Conservation (phyloP, 2,888 invertebrate species). For the Globia sparganii region DNA sequence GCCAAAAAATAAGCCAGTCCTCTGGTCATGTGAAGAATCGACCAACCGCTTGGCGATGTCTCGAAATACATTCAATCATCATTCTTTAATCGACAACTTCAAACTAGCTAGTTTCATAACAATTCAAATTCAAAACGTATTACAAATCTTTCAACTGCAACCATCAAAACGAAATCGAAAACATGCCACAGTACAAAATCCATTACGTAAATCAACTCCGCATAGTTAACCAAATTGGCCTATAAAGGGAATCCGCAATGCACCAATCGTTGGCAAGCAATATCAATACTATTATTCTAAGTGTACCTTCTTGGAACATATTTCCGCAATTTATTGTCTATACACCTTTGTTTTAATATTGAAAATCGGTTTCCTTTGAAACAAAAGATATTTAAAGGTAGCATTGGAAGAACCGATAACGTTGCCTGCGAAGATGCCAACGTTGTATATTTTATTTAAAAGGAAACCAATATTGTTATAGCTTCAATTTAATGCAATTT, state of each 20-base stretch:
- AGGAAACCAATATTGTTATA: background rate
- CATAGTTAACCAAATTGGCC: conserved; percentile 32
- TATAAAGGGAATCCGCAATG: conserved; percentile 46
- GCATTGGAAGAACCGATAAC: background rate
- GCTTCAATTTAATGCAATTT: background rate
- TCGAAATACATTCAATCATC: too few relatives aligned
- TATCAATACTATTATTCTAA: conserved; percentile 33
- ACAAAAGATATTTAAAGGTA: conserved; percentile 38
- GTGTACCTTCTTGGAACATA: conserved; percentile 18
- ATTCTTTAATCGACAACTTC: background rate
- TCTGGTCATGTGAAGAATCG: too few relatives aligned
- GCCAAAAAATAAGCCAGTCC: too few relatives aligned
- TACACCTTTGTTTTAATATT: conserved; percentile 36
- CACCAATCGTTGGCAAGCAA: conserved; percentile 54
- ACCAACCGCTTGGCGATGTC: too few relatives aligned
- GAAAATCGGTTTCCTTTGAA: conserved; percentile 26
- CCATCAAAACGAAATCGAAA: conserved; percentile 28
- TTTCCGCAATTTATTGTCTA: conserved; percentile 42
- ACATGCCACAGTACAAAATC: conserved; percentile 33
- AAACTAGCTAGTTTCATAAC: background rate
- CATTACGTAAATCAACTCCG: conserved; percentile 43
- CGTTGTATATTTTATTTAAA: conserved; percentile 8
- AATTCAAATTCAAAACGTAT: conserved; percentile 24
- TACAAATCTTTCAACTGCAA: conserved; percentile 21
- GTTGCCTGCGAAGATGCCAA: conserved; percentile 30